A percentile compares a stretch with the other conserved stretches of the same genome.
Evolutionary conservation across 2,797 vertebrate genomes (phyloP).

Genomic region (Rhincodon typus): DNA sequence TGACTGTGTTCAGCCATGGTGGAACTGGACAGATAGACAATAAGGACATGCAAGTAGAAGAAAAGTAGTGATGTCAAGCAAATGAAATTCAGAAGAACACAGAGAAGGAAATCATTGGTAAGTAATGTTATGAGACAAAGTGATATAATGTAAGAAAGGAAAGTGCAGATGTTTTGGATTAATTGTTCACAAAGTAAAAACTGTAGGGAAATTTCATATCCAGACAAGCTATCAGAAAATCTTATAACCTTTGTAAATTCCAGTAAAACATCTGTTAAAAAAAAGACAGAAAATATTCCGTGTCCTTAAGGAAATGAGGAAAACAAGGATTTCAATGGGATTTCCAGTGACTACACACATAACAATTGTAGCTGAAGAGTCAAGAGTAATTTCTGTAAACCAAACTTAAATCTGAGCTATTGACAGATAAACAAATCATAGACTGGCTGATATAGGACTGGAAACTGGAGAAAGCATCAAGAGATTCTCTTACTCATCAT

Average conservation of each 20-base stretch:
- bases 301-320: not conserved
- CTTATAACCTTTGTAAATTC: not conserved
- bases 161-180: not conserved
- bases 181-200: constrained; percentile 6
- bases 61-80: not conserved
- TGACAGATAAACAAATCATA: not conserved
- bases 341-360: not conserved
- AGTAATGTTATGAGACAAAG: not conserved
- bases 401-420: not conserved
- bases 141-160: not conserved
- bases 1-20: too few species aligned
- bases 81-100: not conserved
- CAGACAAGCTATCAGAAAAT: not conserved
- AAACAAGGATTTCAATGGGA: not conserved
- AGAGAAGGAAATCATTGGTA: not conserved
- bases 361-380: not conserved
- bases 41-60: not conserved
- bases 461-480: not conserved
- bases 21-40: not conserved
- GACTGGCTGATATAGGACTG: not conserved
- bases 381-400: not conserved
- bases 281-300: not conserved
- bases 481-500: not conserved
- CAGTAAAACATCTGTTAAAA: not conserved
- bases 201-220: not conserved